Percentiles rank a stretch among this genome's conserved stretches.
These are phyloP conservation scores for Xanthorhoe spadicearia DNA, from an alignment of 2,888 invertebrate species.

Conservation along the genomic window DNA sequence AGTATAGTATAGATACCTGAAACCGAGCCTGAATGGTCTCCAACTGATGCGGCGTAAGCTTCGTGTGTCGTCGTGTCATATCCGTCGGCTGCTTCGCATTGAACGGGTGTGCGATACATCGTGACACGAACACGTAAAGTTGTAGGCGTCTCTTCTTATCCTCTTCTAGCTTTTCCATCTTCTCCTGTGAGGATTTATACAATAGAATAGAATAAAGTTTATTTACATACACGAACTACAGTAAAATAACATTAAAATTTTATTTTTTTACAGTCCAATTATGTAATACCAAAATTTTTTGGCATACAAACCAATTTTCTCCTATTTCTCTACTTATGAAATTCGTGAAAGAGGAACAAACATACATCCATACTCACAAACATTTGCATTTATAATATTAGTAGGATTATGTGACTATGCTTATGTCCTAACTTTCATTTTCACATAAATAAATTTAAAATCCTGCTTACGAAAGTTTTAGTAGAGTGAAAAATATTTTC, in stretches of 20 bases:
- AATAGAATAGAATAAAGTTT: no score
- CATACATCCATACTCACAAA: no score
- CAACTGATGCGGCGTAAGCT: conserved; percentile 97
- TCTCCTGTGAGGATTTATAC: conserved; percentile 90
- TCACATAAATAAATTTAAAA: conserved; percentile 8
- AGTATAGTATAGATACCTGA: conserved; percentile 89
- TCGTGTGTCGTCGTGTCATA: conserved; percentile 97
- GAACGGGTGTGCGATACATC: conserved; percentile 99
- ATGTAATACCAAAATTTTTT: no score
- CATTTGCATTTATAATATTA: no score
- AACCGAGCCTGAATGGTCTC: conserved; percentile 97
- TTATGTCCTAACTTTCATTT: no score
- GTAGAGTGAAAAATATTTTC: conserved; percentile 6
- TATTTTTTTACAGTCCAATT: no score
- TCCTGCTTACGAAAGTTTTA: neutral
- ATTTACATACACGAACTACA: no score
- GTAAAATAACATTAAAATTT: no score
- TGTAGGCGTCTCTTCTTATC: conserved; percentile 97
- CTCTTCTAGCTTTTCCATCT: conserved; percentile 98
- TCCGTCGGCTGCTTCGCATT: conserved; percentile 99
- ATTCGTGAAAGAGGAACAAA: no score
- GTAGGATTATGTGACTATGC: no score
- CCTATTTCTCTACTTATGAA: no score
- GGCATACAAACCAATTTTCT: no score
- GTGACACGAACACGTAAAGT: conserved; percentile 98